Evolutionary conservation across 2,888 invertebrate species (phyloP).

Genomic region (Phaedon cochleariae): DNA sequence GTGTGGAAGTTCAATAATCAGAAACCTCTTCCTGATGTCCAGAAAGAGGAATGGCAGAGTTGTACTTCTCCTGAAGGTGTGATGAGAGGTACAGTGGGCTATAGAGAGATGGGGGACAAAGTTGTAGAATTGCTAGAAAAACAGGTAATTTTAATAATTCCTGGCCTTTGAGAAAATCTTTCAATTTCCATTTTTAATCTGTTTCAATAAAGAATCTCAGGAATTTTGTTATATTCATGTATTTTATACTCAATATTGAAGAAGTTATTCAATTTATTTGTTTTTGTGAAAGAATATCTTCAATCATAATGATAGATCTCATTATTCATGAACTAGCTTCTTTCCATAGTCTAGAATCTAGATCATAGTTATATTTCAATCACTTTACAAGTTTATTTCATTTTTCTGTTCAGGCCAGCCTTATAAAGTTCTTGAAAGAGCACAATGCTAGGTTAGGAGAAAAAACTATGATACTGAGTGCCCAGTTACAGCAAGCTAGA

Average conservation of each 20-base stretch:
- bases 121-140: slow-evolving; percentile 71
- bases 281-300: too few relatives aligned
- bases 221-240: too few relatives aligned
- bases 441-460: slow-evolving; percentile 73
- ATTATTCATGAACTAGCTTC: too few relatives aligned
- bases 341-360: too few relatives aligned
- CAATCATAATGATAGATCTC: too few relatives aligned
- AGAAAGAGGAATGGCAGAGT: slow-evolving; percentile 68
- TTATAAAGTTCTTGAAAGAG: slow-evolving; percentile 73
- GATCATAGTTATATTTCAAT: not conserved
- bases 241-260: too few relatives aligned
- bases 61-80: slow-evolving; percentile 64
- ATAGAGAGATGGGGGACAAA: slow-evolving; percentile 62
- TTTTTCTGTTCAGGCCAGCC: slow-evolving; percentile 65
- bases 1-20: slow-evolving; percentile 69
- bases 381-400: not conserved
- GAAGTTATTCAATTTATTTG: too few relatives aligned
- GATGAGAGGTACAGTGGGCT: slow-evolving; percentile 65
- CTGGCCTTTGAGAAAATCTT: too few relatives aligned
- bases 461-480: slow-evolving; percentile 70
- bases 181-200: too few relatives aligned
- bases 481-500: slow-evolving; percentile 58
- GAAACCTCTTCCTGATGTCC: slow-evolving; percentile 70
- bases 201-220: too few relatives aligned
- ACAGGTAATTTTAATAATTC: slow-evolving; percentile 66